These are phyloP conservation scores for Caenorhabditis elegans DNA, from an alignment of 1,140 invertebrate species.

Conservation along the genomic window WBcel235 BX284606.5:4448001-4448500, in stretches of 20 bases:
- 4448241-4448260: not conserved
- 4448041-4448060: too few species aligned
- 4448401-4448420: constrained; percentile 19
- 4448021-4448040: too few species aligned
- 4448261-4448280: not conserved
- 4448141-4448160: constrained; percentile 31
- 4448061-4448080: too few species aligned
- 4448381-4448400: constrained; percentile 30
- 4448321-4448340: constrained; percentile 4
- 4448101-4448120: not conserved
- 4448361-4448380: not conserved
- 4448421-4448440: constrained; percentile 21
- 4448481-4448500: constrained; percentile 27
- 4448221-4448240: not conserved
- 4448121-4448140: constrained; percentile 19
- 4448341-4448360: not conserved
- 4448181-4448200: not conserved
- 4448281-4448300: constrained; percentile 1
- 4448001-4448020: too few species aligned
- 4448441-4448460: constrained; percentile 15
- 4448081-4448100: too few species aligned
- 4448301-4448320: not conserved
- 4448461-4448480: constrained; percentile 12
- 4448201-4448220: not conserved
- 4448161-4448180: not conserved